Evolutionary conservation across 30 jellyfish, hydroid and myxozoan species (phyloP), one percentile per base, ranked within the genome.

Genomic region (Clytia hemisphaerica): DNA sequence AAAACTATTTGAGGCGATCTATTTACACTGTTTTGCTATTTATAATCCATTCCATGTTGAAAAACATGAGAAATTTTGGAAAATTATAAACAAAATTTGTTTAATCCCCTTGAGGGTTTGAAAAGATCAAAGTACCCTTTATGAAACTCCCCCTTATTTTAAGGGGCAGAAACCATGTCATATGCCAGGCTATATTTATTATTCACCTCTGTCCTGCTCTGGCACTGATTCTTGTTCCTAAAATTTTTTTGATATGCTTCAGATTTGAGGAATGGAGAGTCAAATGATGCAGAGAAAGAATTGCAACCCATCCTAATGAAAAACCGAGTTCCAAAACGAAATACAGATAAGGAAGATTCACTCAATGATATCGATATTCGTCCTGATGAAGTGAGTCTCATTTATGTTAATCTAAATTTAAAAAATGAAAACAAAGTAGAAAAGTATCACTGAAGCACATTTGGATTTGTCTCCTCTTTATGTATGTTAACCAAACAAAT

Each of bases 271-370:
- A 63, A 61, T 30, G 94, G 36, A n/a, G 42, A n/a, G 7, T 82
- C 78, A 35, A 72, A 61, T 6, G 62, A 62, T 16, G 69, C 34
- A 18, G 70, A 69, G 45, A 54, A 12, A 31, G 67, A 45, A 33
- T 85, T 92, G 15, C 76, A 75, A 3, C 97, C 97, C 0, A 71
- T 88, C 1, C 46, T 88, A 60, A 78, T 88, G 97, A 35, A 73
- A 29, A 88, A 79, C 68, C 73, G 70, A 46, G 58, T 74, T 40
- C 97, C 97, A 4, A 37, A 49, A 7, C 24, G 53, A 15, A 45
- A 50, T 15, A 83, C 74, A 12, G 96, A 72, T 7, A 70, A 48
- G 37, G 93, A 61, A 4, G 80, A 50, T 64, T 83, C 65, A 48
- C 48, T 12, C 45, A 22, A 74, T 14, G 94, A 88, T 74, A 78